Conservation (phyloP, 92 coral and sea anemone species). For the Parazoanthus darwini region DNA sequence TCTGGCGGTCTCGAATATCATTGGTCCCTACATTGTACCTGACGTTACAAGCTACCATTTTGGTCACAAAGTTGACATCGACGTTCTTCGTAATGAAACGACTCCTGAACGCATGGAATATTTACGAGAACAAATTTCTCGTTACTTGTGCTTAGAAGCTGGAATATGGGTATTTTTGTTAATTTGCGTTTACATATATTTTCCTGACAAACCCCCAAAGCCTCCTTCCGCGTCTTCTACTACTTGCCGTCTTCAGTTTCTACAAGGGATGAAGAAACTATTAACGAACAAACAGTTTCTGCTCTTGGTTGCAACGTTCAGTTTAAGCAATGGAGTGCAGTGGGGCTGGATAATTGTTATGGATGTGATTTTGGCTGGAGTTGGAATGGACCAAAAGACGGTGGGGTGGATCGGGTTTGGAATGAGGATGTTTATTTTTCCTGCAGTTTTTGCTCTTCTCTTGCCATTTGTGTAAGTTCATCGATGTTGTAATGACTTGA, state of each 20-base stretch:
- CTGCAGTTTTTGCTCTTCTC: slow-evolving; percentile 76
- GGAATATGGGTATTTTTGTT: slow-evolving; percentile 60
- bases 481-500: too few relatives aligned
- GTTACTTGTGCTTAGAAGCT: slow-evolving; percentile 71
- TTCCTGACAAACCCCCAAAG: slow-evolving; percentile 88
- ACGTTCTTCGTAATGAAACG: slow-evolving; percentile 60
- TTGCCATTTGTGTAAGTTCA: too few relatives aligned
- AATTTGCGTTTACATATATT: slow-evolving; percentile 65
- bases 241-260: slow-evolving; percentile 69
- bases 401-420: slow-evolving; percentile 98
- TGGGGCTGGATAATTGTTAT: slow-evolving; percentile 98
- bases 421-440: slow-evolving; percentile 76
- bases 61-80: slow-evolving; percentile 68
- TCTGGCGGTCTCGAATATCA: slow-evolving; percentile 73
- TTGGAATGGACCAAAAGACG: slow-evolving; percentile 81
- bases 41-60: slow-evolving; percentile 73
- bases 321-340: slow-evolving; percentile 88
- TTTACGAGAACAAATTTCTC: slow-evolving; percentile 65
- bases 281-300: slow-evolving; percentile 72
- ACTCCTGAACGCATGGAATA: slow-evolving; percentile 61
- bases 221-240: slow-evolving; percentile 90
- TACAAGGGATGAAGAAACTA: slow-evolving; percentile 72
- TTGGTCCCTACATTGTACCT: slow-evolving; percentile 82
- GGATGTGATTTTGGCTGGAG: slow-evolving; percentile 87
- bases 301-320: slow-evolving; percentile 64